Evolutionary conservation across 2,888 invertebrate species (phyloP).

Genomic region (Eupithecia subfuscata): DNA sequence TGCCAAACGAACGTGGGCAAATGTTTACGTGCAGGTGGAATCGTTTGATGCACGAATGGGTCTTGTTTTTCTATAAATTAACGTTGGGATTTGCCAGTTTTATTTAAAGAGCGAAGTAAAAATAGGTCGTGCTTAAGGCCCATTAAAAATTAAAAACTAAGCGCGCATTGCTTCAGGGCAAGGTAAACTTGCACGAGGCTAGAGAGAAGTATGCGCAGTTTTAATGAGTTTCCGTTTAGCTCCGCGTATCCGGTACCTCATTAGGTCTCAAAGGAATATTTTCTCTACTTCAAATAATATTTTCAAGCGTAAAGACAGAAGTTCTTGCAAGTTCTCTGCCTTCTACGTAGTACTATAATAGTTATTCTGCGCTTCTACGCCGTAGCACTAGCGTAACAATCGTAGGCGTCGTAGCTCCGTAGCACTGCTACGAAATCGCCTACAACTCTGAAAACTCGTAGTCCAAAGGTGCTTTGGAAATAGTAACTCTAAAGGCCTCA

Average conservation of each 20-base stretch:
- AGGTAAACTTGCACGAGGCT: constrained; percentile 3
- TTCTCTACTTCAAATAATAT: not conserved
- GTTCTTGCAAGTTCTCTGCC: not conserved
- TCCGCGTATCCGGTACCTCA: constrained; percentile 16
- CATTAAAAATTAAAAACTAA: constrained; percentile 20
- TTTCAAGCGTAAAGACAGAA: not conserved
- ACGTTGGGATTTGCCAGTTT: not conserved
- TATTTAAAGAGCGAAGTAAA: not conserved
- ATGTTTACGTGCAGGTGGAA: constrained; percentile 12
- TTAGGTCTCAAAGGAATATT: constrained; percentile 2
- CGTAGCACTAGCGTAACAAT: constrained; percentile 38
- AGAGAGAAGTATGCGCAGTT: constrained; percentile 21
- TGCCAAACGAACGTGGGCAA: constrained; percentile 9
- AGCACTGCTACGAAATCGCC: constrained; percentile 45
- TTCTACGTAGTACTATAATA: not conserved
- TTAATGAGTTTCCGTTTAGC: constrained; percentile 30
- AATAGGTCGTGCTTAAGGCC: constrained; percentile 1
- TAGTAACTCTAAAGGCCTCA: not conserved
- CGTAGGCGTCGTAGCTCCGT: constrained; percentile 49
- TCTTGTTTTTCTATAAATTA: constrained; percentile 1
- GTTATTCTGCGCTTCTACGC: not conserved
- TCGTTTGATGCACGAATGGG: constrained; percentile 5
- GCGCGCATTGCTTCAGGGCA: constrained; percentile 3
- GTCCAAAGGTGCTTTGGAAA: not conserved
- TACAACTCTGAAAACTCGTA: constrained; percentile 33